Evolutionary conservation across 2,113 vertebrate species (phyloP), one percentile per base, ranked within the genome.

Genomic region (Thunnus maccoyii): DNA sequence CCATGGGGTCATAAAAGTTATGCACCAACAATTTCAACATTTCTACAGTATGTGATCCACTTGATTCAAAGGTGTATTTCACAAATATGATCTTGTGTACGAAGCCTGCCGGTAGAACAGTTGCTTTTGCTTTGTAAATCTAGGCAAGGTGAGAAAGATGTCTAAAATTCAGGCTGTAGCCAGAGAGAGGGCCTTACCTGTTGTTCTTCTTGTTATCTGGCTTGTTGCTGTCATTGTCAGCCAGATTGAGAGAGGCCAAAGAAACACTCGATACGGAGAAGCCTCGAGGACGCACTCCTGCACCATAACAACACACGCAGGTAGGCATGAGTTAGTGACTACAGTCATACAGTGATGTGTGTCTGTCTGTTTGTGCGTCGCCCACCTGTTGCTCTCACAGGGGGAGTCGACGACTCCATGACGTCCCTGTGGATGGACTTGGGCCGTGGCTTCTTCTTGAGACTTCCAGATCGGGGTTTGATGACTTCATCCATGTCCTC

Each of bases 371-470:
- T 62, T 22, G 0, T 16, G 22, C 4, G 17, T 16, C 0, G 74
- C 86, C 92, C 84, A 99, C 97, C 98, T 96, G 97, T 93, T 54
- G 94, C 95, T 94, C 94, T 97, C 70, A 94, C 22, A 27, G 96
- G 95, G 0, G 96, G 96, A 84, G 95, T 96, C 1, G 96, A 96
- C 18, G 96, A 96, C 82, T 99, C 98, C 72, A 96, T 77, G 22
- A 93, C 96, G 69, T 99, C 97, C 85, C 98, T 95, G 90, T 99
- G 97, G 89, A 99, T 97, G 76, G 98, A 99, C 74, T 99, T 99
- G 32, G 98, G 98, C 17, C 98, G 95, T n/a, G 95, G 96, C 73
- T 98, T 99, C 91, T 98, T 99, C 79, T 97, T 98, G 71, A 95
- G 90, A 47, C 92, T 94, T 64, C 96, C 95, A 10, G 96, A 92